Evolutionary conservation across 2,797 vertebrate species (phyloP).

Genomic region (Micromesistius poutassou): DNA sequence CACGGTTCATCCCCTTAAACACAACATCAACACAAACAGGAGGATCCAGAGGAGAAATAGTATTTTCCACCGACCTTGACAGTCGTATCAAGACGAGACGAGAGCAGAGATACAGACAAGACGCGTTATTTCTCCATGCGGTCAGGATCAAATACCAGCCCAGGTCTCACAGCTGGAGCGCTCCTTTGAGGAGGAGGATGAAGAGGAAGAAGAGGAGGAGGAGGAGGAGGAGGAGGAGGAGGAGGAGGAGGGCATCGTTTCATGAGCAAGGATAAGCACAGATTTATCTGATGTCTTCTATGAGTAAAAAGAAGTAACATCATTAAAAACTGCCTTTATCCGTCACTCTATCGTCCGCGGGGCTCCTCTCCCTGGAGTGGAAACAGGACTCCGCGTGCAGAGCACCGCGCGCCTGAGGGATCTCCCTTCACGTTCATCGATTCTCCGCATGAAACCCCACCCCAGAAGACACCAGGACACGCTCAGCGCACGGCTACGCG

Average conservation of each 20-base stretch:
- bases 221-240: constrained; percentile 54
- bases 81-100: no score
- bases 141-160: constrained; percentile 57
- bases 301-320: constrained; percentile 85
- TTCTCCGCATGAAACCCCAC: no score
- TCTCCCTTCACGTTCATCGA: no score
- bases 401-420: no score
- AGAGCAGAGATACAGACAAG: not conserved
- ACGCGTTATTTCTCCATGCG: constrained; percentile 28
- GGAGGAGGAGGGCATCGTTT: constrained; percentile 61
- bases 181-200: constrained; percentile 64
- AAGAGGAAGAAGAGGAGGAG: no score
- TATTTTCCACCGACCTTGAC: no score
- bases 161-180: constrained; percentile 52
- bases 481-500: no score
- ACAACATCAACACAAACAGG: no score
- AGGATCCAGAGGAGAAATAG: no score
- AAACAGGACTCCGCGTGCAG: constrained; percentile 57
- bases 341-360: constrained; percentile 71
- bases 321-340: constrained; percentile 86
- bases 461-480: no score
- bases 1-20: no score
- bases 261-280: constrained; percentile 83
- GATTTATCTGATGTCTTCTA: constrained; percentile 87
- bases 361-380: constrained; percentile 64